A percentile compares a stretch with the other conserved stretches of the same genome.
phyloP scores from a whole-genome alignment of 2,797 vertebrate genomes.

The Astyanax mexicanus region DNA sequence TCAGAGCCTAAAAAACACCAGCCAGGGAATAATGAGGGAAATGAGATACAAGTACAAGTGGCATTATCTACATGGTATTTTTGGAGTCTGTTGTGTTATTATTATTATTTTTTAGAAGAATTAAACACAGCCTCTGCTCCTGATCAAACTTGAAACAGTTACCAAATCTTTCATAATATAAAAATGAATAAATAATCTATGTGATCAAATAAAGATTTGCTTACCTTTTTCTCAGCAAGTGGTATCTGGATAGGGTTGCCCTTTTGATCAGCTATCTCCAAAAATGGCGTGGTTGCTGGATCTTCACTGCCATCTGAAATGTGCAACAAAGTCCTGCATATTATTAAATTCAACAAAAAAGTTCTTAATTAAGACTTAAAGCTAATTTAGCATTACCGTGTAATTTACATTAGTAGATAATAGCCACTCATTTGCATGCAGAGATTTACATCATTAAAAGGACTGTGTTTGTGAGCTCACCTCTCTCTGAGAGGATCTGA shows the following conservation, averaged over 20 bases:
- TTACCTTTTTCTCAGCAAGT: constrained; percentile 85
- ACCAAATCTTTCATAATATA: no score
- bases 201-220: no score
- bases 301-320: constrained; percentile 86
- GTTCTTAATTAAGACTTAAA: not conserved
- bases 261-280: constrained; percentile 95
- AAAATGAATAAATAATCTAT: no score
- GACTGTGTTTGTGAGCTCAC: constrained; percentile 61
- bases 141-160: no score
- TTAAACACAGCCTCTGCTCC: no score
- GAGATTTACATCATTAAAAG: no score
- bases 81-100: no score
- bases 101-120: no score
- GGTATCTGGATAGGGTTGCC: constrained; percentile 91
- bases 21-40: constrained; percentile 1
- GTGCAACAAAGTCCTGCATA: not conserved
- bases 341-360: not conserved
- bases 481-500: constrained; percentile 92
- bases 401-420: not conserved
- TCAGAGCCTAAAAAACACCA: constrained; percentile 83
- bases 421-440: no score
- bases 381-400: not conserved
- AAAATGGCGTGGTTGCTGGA: constrained; percentile 80
- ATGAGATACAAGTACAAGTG: not conserved
- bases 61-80: no score